phyloP scores from a whole-genome alignment of 2,797 vertebrate genomes.

The Antennarius maculatus region DNA sequence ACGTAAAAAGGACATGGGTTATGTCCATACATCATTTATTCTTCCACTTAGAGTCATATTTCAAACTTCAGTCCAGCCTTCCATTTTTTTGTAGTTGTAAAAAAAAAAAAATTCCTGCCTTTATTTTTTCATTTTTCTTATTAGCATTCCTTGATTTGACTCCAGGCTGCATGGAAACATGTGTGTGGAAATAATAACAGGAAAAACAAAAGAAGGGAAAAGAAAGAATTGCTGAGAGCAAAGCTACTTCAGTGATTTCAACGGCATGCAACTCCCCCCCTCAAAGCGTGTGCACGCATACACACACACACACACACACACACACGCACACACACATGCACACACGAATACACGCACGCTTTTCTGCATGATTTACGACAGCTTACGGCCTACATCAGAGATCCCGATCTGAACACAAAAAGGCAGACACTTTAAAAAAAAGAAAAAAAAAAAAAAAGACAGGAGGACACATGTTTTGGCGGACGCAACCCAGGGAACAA shows the following conservation, averaged over 20 bases:
- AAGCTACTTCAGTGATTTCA: constrained; percentile 40
- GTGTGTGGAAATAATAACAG: constrained; percentile 64
- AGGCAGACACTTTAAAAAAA: constrained; percentile 52
- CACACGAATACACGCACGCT: constrained; percentile 18
- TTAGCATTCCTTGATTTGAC: constrained; percentile 42
- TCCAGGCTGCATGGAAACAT: constrained; percentile 49
- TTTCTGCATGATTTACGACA: constrained; percentile 61
- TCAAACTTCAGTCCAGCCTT: constrained; percentile 24
- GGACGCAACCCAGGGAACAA: constrained; percentile 57
- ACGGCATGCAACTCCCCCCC: constrained; percentile 6
- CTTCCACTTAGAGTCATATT: constrained; percentile 5
- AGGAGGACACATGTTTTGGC: constrained; percentile 72
- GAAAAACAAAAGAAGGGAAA: constrained; percentile 54
- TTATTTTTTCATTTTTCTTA: constrained; percentile 16
- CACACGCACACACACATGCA: constrained; percentile 13
- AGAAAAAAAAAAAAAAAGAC: constrained; percentile 51
- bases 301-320: neutral
- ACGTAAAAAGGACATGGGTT: neutral
- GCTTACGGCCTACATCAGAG: constrained; percentile 61
- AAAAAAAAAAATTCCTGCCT: constrained; percentile 34
- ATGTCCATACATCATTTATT: neutral
- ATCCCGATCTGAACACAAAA: constrained; percentile 65
- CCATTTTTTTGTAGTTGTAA: constrained; percentile 29
- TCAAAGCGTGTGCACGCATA: too few relatives aligned
- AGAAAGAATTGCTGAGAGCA: constrained; percentile 41